Base-by-base conservation (phyloP, 2,797 vertebrate species). In the Merluccius polli region DNA sequence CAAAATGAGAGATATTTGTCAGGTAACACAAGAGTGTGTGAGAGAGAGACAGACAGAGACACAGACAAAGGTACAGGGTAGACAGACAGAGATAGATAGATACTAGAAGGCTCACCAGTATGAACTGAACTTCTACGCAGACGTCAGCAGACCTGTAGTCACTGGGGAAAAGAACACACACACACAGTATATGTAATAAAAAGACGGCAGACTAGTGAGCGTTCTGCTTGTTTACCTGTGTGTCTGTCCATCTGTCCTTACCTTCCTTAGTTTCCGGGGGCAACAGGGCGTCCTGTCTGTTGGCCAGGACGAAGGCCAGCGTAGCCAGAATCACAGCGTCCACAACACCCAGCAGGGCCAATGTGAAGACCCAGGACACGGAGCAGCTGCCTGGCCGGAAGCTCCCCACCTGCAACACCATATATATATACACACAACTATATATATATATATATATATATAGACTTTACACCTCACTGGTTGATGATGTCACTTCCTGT, bases 251-350 rank as follows among this genome's bases (percentile, higher is more conserved):
- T 5, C 44, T 44, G 41, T 44, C 12, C 8, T 92, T 83, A 94
- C 94, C 92, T 0, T 94, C 93, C 77, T 92, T 93, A 36, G 82
- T 8, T 0, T 93, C 90, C 0, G 91, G 87, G 0, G 94, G 95
- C 72, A 95, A 89, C 72, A 95, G 90, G 0, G 93, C 93, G 0
- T 95, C 95, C 73, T 95, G 95, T 12, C 94, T 89, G 83, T 95
- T 96, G 13, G 93, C 95, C 2, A 96, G 90, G 6, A 95, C 94
- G 8, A 96, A 96, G 0, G 94, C 95, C 69, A 95, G 82, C 0
- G 92, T 94, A 63, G 94, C 91, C 78, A 96, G 87, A 36, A 95
- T 95, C 21, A 91, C 90, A 0, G 94, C 93, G 0, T 96, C 95
- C 74, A 95, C 80, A 13, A 94, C 90, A 0, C 95, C 95, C 75